Percentiles rank a stretch among this genome's conserved stretches.
Evolutionary conservation across 2,888 invertebrate species (phyloP).

Genomic region (Acronicta alni): DNA sequence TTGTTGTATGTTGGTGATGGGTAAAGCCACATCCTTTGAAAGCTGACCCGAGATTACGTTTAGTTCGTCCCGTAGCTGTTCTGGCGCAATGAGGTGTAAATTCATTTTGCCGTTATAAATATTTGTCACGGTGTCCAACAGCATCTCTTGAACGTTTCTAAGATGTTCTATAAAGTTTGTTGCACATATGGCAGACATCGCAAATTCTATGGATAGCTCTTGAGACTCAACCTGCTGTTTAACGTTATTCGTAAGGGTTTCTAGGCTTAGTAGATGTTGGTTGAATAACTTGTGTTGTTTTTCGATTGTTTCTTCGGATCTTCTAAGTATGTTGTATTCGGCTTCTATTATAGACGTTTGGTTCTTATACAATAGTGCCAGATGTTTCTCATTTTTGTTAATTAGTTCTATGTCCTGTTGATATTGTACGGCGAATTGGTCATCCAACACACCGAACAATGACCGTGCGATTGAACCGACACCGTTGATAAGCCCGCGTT

Average conservation of each 20-base stretch:
- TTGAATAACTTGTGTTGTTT: conserved; percentile 34
- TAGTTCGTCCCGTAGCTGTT: conserved; percentile 26
- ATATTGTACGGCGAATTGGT: conserved; percentile 9
- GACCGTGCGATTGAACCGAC: conserved; percentile 6
- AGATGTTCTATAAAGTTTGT: conserved; percentile 23
- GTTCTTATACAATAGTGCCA: conserved; percentile 36
- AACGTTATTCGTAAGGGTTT: conserved; percentile 5
- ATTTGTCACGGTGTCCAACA: conserved; percentile 35
- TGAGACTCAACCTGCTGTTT: conserved; percentile 1
- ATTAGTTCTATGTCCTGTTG: conserved; percentile 1
- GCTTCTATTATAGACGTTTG: conserved; percentile 48
- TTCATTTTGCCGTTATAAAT: conserved; percentile 35
- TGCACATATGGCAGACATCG: conserved; percentile 15
- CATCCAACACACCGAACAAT: conserved; percentile 8
- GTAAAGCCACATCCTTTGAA: conserved; percentile 24
- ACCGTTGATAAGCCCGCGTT: conserved; percentile 9
- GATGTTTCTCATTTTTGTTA: conserved; percentile 30
- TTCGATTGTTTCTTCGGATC: conserved; percentile 28
- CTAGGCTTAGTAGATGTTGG: conserved; percentile 18
- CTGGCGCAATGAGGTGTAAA: conserved; percentile 30
- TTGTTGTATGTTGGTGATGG: conserved; percentile 5
- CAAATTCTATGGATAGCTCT: conserved; percentile 18
- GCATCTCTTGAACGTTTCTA: conserved; percentile 19
- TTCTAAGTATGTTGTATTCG: conserved; percentile 34
- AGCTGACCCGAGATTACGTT: conserved; percentile 26